Base-by-base conservation (phyloP, 2,797 vertebrate species). In the Gallinago solitaria region DNA sequence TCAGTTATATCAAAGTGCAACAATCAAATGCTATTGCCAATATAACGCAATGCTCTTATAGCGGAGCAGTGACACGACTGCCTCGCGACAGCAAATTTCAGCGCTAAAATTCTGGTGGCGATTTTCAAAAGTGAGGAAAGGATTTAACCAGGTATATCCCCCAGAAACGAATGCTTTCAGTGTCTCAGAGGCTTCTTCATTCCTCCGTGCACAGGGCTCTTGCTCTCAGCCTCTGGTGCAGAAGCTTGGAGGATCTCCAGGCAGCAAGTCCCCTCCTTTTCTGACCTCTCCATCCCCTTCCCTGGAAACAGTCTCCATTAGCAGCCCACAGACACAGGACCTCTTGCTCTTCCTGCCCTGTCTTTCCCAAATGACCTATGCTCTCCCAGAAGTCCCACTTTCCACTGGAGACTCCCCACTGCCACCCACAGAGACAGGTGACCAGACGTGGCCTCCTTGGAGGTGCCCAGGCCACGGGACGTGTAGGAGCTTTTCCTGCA, bases 1-100 rank as follows among this genome's bases (percentile, higher is more conserved):
- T 97, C 94, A 89, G 92, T 54, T 77, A 90, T 94, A 95, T 97
- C 96, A 97, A 96, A 97, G 94, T 91, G 89, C 78, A 94, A 85
- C 79, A 63, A 96, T 87, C 93, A 96, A 83, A 96, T 89, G 86
- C 74, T 95, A 75, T 87, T 9, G 11, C 94, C 90, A 92, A 94
- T 84, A 89, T 61, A 76, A 80, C 0, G 27, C 76, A 63, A 30
- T 51, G 73, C 56, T 77, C 92, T 83, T 87, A 74, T 3, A 89
- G 78, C 48, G 14, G 88, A 83, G 45, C 69, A 50, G 68, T 1
- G 65, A 5, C 21, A 16, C 0, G 0, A 54, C 5, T 21, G 73
- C 33, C 63, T 59, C 6, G 3, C 30, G 71, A 79, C 47, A 83
- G 82, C 67, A 43, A 73, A 84, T 56, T 78, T 23, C 73, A 84